A percentile compares a stretch with the other conserved stretches of the same genome.
Conservation (phyloP, 2,888 invertebrate genomes). For the Oligia strigilis region DNA sequence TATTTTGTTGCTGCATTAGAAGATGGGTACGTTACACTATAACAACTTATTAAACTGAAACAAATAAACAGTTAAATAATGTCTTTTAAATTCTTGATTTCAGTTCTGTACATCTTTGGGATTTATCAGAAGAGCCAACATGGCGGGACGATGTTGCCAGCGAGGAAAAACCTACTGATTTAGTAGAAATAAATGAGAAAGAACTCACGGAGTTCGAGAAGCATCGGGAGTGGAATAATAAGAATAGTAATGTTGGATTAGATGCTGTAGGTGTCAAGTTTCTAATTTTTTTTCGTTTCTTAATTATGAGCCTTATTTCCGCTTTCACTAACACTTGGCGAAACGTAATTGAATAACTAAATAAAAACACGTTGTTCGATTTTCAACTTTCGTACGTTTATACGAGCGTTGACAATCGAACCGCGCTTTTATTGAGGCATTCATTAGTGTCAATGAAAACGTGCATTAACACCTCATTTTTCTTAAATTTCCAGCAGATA, state of each 20-base stretch:
- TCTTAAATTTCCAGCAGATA: not conserved
- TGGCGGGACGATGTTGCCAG: slow-evolving; percentile 74
- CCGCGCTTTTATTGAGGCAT: not conserved
- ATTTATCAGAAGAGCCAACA: slow-evolving; percentile 81
- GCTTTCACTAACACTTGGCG: not conserved
- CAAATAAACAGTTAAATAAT: not conserved
- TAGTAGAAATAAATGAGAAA: slow-evolving; percentile 70
- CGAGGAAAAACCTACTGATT: slow-evolving; percentile 69
- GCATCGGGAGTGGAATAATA: slow-evolving; percentile 81
- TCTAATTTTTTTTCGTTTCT: rapidly evolving
- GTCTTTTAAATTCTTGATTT: slow-evolving; percentile 44
- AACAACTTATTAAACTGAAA: not conserved
- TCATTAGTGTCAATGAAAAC: not conserved
- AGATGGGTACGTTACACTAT: slow-evolving; percentile 79
- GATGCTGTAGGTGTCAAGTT: slow-evolving; percentile 32
- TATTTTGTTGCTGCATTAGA: slow-evolving; percentile 82
- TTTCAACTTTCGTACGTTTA: not conserved
- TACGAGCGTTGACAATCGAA: not conserved
- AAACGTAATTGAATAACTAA: not conserved
- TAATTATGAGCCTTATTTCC: not conserved
- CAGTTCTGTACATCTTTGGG: slow-evolving; percentile 87
- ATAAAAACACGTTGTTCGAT: not conserved
- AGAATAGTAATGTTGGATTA: slow-evolving; percentile 71
- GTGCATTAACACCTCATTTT: not conserved
- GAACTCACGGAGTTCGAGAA: slow-evolving; percentile 73